A percentile compares a stretch with the other conserved stretches of the same genome.
These are phyloP conservation scores for Azorinus chamasolen DNA, from an alignment of 2,888 invertebrate species.

Conservation along the genomic window DNA sequence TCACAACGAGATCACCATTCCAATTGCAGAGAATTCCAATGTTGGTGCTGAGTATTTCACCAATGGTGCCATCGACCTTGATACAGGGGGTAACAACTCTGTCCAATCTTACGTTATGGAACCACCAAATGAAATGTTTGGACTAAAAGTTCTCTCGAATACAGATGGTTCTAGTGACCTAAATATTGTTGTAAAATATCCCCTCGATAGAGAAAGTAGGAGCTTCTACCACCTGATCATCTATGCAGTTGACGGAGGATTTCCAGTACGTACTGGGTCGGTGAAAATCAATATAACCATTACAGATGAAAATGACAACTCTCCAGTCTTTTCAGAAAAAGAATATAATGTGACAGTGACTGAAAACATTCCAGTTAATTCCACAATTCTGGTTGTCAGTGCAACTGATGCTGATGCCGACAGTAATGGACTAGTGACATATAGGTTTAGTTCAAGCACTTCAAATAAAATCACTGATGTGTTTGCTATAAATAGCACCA, in stretches of 20 bases:
- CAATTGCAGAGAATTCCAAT: slow-evolving; percentile 72
- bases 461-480: slow-evolving; percentile 69
- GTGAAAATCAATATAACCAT: slow-evolving; percentile 79
- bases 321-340: slow-evolving; percentile 70
- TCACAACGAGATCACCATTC: slow-evolving; percentile 62
- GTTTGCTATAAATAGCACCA: slow-evolving; percentile 92
- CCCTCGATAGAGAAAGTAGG: slow-evolving; percentile 77
- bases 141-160: slow-evolving; percentile 69
- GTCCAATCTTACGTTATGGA: slow-evolving; percentile 72
- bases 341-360: slow-evolving; percentile 72
- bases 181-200: slow-evolving; percentile 75
- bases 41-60: slow-evolving; percentile 69
- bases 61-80: slow-evolving; percentile 74
- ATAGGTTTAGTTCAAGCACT: slow-evolving; percentile 82
- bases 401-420: slow-evolving; percentile 95
- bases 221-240: slow-evolving; percentile 77
- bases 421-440: slow-evolving; percentile 89
- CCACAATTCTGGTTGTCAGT: slow-evolving; percentile 88
- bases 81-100: slow-evolving; percentile 76
- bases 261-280: slow-evolving; percentile 73
- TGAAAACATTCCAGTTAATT: slow-evolving; percentile 72
- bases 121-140: slow-evolving; percentile 75
- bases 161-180: slow-evolving; percentile 73
- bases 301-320: slow-evolving; percentile 79
- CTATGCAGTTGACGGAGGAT: slow-evolving; percentile 79